Conservation (phyloP, 2,797 vertebrate species). For the Loriculus beryllinus region DNA sequence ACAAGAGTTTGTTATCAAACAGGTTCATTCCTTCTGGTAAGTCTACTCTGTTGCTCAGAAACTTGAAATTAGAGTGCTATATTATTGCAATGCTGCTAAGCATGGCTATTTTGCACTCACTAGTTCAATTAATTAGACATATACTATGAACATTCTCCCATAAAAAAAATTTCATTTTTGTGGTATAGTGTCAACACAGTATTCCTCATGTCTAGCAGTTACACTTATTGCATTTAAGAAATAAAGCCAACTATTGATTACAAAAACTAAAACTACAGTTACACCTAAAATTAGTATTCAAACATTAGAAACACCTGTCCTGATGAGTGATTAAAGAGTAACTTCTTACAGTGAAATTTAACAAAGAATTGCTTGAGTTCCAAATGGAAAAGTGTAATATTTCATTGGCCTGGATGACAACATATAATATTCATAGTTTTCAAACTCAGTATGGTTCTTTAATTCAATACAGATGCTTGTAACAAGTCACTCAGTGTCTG, state of each 20-base stretch:
- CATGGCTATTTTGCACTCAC: background rate
- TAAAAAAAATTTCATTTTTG: background rate
- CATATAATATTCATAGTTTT: background rate
- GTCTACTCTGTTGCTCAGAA: background rate
- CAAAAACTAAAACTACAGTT: background rate
- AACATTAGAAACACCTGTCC: background rate
- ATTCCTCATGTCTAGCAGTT: background rate
- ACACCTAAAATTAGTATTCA: background rate
- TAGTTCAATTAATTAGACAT: background rate
- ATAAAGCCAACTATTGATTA: background rate
- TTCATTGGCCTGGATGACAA: background rate
- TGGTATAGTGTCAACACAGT: fast-evolving
- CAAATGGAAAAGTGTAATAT: background rate
- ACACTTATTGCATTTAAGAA: background rate
- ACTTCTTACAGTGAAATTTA: background rate
- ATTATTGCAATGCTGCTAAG: background rate
- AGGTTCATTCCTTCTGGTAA: background rate
- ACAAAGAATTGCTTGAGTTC: background rate
- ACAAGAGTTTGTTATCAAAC: background rate
- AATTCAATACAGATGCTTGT: constrained; percentile 19
- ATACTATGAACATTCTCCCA: background rate
- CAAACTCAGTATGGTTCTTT: background rate
- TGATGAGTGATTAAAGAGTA: background rate
- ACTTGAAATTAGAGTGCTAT: background rate
- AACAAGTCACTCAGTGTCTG: constrained; percentile 7